Evolutionary conservation across 2,888 invertebrate species (phyloP).

Genomic region (Protodeltote pygarga): DNA sequence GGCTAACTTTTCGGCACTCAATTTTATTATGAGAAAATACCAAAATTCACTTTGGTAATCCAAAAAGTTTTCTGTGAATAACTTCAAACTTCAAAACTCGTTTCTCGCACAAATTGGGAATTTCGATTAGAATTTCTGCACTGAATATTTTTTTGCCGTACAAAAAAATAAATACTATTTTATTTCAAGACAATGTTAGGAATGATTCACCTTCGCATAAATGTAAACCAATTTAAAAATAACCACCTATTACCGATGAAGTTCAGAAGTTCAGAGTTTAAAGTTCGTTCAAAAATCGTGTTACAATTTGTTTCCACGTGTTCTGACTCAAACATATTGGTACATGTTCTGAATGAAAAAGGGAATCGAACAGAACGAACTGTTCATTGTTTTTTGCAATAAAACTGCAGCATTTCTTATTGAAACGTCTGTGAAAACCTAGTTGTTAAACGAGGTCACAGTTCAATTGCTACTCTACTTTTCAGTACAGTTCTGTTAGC

Average conservation of each 20-base stretch:
- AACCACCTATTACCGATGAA: too few relatives aligned
- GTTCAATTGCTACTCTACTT: neutral
- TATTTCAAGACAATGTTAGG: too few relatives aligned
- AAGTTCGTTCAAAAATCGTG: too few relatives aligned
- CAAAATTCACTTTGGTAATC: neutral
- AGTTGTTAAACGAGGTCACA: neutral
- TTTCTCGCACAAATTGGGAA: conserved; percentile 7
- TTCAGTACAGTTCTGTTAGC: neutral
- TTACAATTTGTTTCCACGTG: too few relatives aligned
- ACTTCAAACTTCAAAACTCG: conserved; percentile 13
- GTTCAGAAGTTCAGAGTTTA: too few relatives aligned
- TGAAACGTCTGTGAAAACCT: neutral
- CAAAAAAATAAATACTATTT: neutral
- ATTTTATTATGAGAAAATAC: neutral
- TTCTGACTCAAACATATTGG: too few relatives aligned
- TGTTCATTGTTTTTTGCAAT: neutral
- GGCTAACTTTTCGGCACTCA: too few relatives aligned
- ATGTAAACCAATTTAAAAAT: too few relatives aligned
- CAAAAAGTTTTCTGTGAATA: neutral
- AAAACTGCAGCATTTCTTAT: neutral
- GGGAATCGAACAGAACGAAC: too few relatives aligned
- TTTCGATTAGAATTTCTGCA: neutral
- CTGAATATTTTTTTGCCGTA: neutral
- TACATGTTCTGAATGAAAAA: too few relatives aligned
- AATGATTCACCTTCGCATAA: too few relatives aligned